phyloP scores from a whole-genome alignment of 2,113 vertebrate species.

The Dascyllus trimaculatus region DNA sequence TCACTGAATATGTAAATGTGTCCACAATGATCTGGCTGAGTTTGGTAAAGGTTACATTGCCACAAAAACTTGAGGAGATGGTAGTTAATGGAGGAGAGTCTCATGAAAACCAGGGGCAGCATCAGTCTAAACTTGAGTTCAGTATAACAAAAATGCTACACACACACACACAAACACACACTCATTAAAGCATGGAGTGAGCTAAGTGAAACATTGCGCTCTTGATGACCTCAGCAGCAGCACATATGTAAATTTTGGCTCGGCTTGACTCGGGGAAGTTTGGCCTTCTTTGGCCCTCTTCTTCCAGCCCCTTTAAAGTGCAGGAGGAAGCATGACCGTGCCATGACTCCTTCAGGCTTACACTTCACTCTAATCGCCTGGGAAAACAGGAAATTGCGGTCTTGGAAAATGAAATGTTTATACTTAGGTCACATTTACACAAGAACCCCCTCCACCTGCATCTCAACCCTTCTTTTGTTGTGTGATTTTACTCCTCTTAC shows the following conservation, averaged over 20 bases:
- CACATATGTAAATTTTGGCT: slow-evolving; percentile 78
- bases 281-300: slow-evolving; percentile 13
- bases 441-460: slow-evolving; percentile 10
- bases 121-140: too few relatives aligned
- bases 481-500: slow-evolving; percentile 49
- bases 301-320: slow-evolving; percentile 48
- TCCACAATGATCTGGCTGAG: slow-evolving; percentile 22
- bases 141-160: too few relatives aligned
- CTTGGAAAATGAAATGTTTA: slow-evolving; percentile 84
- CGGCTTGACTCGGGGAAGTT: slow-evolving; percentile 57
- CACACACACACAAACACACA: slow-evolving; percentile 1
- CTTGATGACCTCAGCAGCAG: slow-evolving; percentile 73
- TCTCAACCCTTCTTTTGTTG: slow-evolving; percentile 48
- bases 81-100: background rate
- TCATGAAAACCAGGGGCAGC: background rate
- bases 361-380: slow-evolving; percentile 88
- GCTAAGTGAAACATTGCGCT: slow-evolving; percentile 90
- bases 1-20: background rate
- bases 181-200: slow-evolving; percentile 74
- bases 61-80: slow-evolving; percentile 67
- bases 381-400: slow-evolving; percentile 88
- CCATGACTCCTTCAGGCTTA: slow-evolving; percentile 87
- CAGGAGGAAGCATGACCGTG: slow-evolving; percentile 91
- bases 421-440: slow-evolving; percentile 70
- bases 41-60: slow-evolving; percentile 74